Percentiles rank a stretch among this genome's conserved stretches.
These are phyloP conservation scores for Herpailurus yagouaroundi DNA, from an alignment of 2,113 vertebrate genomes.

Conservation along the genomic window DNA sequence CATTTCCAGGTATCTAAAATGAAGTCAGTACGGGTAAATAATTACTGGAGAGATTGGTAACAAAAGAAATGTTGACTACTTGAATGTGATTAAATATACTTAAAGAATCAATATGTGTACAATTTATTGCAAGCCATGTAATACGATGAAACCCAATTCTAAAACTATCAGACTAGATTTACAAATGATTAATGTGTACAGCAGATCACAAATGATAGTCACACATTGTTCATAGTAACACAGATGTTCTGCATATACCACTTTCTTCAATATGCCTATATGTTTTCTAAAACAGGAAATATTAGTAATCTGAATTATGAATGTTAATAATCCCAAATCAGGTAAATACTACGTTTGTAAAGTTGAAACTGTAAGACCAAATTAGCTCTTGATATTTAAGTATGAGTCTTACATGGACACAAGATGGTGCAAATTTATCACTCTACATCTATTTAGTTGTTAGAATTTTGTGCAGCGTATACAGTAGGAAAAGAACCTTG, in stretches of 20 bases:
- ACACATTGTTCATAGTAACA: neutral
- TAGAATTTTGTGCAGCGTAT: neutral
- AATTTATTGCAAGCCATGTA: neutral
- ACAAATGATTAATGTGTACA: neutral
- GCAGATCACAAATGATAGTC: neutral
- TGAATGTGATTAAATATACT: neutral
- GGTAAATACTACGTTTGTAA: neutral
- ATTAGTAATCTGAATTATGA: neutral
- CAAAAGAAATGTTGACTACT: neutral
- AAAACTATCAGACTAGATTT: neutral
- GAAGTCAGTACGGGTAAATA: neutral
- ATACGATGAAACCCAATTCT: neutral
- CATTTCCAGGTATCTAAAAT: neutral
- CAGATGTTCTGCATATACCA: neutral
- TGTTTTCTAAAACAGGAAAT: neutral
- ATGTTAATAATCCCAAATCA: neutral
- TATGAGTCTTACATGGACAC: neutral
- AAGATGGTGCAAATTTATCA: neutral
- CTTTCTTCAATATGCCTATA: neutral
- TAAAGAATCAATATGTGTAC: neutral
- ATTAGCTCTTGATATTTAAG: neutral
- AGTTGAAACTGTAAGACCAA: neutral
- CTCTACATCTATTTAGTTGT: neutral
- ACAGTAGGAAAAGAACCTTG: neutral
- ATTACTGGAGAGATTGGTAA: neutral